phyloP scores from a whole-genome alignment of 2,113 vertebrate genomes.

The Crotalus tigris region DNA sequence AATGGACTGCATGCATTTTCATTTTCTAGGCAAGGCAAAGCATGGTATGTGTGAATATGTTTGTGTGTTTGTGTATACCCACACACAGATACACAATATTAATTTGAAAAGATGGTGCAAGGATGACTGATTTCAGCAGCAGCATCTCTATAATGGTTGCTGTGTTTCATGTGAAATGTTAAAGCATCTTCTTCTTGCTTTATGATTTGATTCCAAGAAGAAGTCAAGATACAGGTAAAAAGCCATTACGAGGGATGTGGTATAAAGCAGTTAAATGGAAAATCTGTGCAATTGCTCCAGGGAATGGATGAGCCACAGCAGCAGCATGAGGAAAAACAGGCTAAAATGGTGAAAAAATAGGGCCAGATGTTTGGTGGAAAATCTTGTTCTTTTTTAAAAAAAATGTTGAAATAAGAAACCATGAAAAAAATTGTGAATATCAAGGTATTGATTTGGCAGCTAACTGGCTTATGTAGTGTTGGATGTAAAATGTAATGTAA shows the following conservation, averaged over 20 bases:
- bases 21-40: background rate
- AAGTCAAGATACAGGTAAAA: conserved; percentile 8
- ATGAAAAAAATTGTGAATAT: background rate
- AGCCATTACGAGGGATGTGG: background rate
- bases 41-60: background rate
- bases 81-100: background rate
- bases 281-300: background rate
- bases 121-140: background rate
- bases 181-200: background rate
- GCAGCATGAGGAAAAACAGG: background rate
- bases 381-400: background rate
- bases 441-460: no score
- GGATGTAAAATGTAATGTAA: no score
- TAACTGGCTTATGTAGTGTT: no score
- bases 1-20: background rate
- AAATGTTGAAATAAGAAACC: background rate
- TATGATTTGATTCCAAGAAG: conserved; percentile 18
- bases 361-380: background rate
- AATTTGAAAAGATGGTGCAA: background rate
- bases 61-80: background rate
- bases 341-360: background rate
- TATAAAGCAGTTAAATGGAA: conserved; percentile 7
- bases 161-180: background rate
- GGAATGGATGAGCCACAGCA: background rate
- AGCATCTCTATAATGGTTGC: background rate